Evolutionary conservation across 2,797 vertebrate species (phyloP).

Genomic region (Merluccius polli): DNA sequence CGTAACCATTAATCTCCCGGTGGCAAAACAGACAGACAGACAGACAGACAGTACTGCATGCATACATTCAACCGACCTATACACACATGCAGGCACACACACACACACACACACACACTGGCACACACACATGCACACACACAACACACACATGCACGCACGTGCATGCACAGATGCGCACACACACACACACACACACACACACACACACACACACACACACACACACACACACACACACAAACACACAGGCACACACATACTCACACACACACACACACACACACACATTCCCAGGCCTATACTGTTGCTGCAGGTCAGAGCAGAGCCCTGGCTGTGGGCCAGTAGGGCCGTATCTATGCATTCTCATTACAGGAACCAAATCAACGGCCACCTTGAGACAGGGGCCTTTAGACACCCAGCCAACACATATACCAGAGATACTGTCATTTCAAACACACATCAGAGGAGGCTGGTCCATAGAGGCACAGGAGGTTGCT

Average conservation of each 20-base stretch:
- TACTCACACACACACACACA: slow-evolving; percentile 8
- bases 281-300: background rate
- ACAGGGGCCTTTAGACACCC: background rate
- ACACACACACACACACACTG: slow-evolving; percentile 28
- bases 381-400: background rate
- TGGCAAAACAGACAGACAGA: slow-evolving; percentile 7
- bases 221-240: slow-evolving; percentile 24
- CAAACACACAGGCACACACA: slow-evolving; percentile 5
- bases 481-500: too few species aligned
- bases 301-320: background rate
- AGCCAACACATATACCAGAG: background rate
- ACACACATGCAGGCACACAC: slow-evolving; percentile 8
- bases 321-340: background rate
- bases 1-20: slow-evolving; percentile 40
- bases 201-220: slow-evolving; percentile 2
- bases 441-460: background rate
- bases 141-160: slow-evolving; percentile 14
- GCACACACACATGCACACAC: background rate
- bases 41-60: slow-evolving; percentile 19
- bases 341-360: background rate
- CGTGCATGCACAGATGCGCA: background rate
- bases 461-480: too few species aligned
- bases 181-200: slow-evolving; percentile 21
- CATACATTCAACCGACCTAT: background rate
- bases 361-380: background rate